Evolutionary conservation across 2,113 vertebrate genomes (phyloP).

Genomic region (Poeciliopsis prolifica): DNA sequence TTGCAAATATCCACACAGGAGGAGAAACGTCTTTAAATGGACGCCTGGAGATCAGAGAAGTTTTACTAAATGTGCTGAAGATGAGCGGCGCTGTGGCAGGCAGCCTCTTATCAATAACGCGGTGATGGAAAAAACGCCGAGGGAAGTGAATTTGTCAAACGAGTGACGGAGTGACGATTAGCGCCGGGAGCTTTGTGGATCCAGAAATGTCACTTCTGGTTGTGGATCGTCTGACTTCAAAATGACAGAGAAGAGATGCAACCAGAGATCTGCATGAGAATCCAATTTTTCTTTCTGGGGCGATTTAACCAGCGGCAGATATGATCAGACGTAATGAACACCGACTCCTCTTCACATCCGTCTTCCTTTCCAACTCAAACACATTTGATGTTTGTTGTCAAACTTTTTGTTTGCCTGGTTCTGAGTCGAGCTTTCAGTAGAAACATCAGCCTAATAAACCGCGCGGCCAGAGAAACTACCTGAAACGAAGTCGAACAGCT

Average conservation of each 20-base stretch:
- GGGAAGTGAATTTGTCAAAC: slow-evolving; percentile 35
- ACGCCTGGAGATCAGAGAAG: neutral
- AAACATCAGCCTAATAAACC: neutral
- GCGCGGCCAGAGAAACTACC: neutral
- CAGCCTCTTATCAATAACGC: slow-evolving; percentile 14
- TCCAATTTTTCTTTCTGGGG: neutral
- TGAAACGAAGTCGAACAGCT: neutral
- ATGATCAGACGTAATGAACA: slow-evolving; percentile 18
- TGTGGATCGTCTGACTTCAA: slow-evolving; percentile 8
- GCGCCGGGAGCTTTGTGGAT: slow-evolving; percentile 15
- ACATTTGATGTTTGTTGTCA: neutral
- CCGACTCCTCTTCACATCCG: neutral
- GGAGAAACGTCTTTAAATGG: slow-evolving; percentile 9
- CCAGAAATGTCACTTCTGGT: slow-evolving; percentile 24
- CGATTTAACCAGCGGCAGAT: slow-evolving; percentile 3
- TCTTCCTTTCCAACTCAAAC: neutral
- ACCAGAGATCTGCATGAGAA: neutral
- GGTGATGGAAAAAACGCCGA: slow-evolving; percentile 34
- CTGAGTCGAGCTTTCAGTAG: neutral
- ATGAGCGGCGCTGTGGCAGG: slow-evolving; percentile 16
- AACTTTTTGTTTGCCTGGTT: neutral
- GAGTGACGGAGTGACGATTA: slow-evolving; percentile 33
- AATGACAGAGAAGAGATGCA: neutral
- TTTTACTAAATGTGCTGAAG: slow-evolving; percentile 6
- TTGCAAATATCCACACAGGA: neutral